Percentiles rank a stretch among this genome's conserved stretches.
Conservation (phyloP, 2,888 invertebrate genomes). For the Limnephilus marmoratus region DNA sequence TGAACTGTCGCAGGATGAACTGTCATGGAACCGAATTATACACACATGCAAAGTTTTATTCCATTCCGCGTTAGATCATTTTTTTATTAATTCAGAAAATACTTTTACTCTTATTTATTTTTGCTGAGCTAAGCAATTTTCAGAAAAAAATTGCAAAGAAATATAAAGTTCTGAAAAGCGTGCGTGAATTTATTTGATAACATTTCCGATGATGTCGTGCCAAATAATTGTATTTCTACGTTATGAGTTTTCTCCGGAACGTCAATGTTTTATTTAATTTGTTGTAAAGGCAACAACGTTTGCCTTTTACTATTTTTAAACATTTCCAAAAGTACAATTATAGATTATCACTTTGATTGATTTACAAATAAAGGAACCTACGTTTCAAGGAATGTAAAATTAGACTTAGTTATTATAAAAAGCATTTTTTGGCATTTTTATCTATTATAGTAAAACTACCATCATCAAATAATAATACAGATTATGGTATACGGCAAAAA, state of each 20-base stretch:
- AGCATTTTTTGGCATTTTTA: background rate
- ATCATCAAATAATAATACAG: background rate
- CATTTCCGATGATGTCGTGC: conserved; percentile 16
- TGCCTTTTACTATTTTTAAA: background rate
- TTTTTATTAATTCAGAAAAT: background rate
- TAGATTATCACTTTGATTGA: background rate
- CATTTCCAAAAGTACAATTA: background rate
- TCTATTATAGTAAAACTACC: background rate
- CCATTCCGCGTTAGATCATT: background rate
- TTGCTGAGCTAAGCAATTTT: background rate
- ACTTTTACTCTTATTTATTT: background rate
- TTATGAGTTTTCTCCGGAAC: background rate
- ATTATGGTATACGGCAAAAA: too few species aligned
- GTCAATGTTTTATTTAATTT: too few species aligned
- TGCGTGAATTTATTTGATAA: conserved; percentile 38
- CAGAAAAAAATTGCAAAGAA: background rate
- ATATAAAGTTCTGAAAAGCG: conserved; percentile 1
- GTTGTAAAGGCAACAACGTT: background rate
- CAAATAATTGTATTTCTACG: conserved; percentile 23
- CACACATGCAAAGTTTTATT: too few species aligned
- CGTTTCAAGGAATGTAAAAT: background rate
- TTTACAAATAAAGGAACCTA: background rate
- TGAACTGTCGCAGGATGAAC: too few species aligned
- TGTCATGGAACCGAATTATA: too few species aligned
- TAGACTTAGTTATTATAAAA: background rate